Evolutionary conservation across 2,888 invertebrate species (phyloP), one percentile per base, ranked within the genome.

Genomic region (Cephus nigrinus): DNA sequence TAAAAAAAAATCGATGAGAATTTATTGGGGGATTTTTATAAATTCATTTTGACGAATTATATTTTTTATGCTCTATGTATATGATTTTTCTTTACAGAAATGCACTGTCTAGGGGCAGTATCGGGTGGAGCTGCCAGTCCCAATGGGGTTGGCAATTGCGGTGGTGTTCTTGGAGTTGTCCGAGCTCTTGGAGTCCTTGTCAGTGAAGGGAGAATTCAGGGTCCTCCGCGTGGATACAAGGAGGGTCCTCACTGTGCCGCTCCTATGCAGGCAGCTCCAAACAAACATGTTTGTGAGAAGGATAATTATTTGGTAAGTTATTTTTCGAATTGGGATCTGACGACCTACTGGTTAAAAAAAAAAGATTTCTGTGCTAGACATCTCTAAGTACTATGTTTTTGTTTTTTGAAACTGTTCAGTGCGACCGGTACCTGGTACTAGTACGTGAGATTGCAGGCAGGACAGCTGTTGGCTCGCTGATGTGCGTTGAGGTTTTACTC

Each of bases 401-500:
- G 71, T 33, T 30, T n/a, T 9, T 32, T 11, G 23, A 31, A 15
- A 33, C 33, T 76, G 74, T 73, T 35, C 86, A 91, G 91, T 91
- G 91, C 80, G 87, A 89, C 80, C 89, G 91, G 82, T 91, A 91
- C 81, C 84, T 89, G 75, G 86, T 90, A 75, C 82, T 91, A 80
- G 86, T 91, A n/a, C 89, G 88, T 68, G 91, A 91, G 80, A 91
- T 91, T 82, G 84, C 88, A 32, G 90, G 90, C 72, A 87, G 90
- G 78, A 84, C 88, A 32, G 80, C 84, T 79, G 83, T 82, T 75
- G 89, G 90, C 74, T 87, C 90, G 73, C 89, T 85, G 77, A 92
- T 97, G 86, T 96, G 96, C 90, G 94, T 97, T 81, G 97, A 97
- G 92, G 96, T 97, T 75, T 92, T 96, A 79, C 93, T 97, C 80